Evolutionary conservation across 2,797 vertebrate genomes (phyloP), one percentile per base, ranked within the genome.

Genomic region (Dromococcyx pavoninus): DNA sequence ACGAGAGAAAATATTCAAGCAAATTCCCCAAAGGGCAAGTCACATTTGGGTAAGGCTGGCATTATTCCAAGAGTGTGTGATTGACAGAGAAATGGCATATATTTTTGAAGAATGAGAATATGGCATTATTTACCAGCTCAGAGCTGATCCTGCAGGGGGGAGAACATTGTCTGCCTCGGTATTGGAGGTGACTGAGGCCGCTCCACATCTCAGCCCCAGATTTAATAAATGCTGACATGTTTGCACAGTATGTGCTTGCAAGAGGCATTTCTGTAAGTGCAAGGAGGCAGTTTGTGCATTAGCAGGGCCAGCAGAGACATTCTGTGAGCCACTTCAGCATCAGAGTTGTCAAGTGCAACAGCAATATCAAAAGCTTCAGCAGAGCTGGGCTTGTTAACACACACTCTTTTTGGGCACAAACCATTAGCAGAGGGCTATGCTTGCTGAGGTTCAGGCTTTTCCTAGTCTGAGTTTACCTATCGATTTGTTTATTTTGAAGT

Each of bases 231-330:
- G 77, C 61, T 83, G 94, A 89, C 54, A 3, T 93, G 78, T 87
- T 92, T 96, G 84, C 86, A 92, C 93, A 91, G 86, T 74, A 10
- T 80, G 84, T 83, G 75, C 92, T 86, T 93, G 87, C 69, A 93
- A 69, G 78, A 89, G 69, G 69, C 79, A 56, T 85, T 95, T 89
- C 72, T 71, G 19, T 61, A 86, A 94, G 91, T 80, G 91, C 86
- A 88, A 83, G 93, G 78, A 94, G 78, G 93, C 72, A 78, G 72
- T 89, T 88, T 75, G 46, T 80, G 66, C 81, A 83, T 94, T 89
- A 93, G 32, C 48, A 69, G 83, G 86, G 78, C 84, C 17, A 5
- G 86, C 86, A 91, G 81, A 95, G 78, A 81, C 58, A 33, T 86
- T 93, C 92, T 62, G 75, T 53, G 43, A 58, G 51, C 57, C 65